Base-by-base conservation (phyloP, 2,113 vertebrate species). In the Illadopsis cleaveri region DNA sequence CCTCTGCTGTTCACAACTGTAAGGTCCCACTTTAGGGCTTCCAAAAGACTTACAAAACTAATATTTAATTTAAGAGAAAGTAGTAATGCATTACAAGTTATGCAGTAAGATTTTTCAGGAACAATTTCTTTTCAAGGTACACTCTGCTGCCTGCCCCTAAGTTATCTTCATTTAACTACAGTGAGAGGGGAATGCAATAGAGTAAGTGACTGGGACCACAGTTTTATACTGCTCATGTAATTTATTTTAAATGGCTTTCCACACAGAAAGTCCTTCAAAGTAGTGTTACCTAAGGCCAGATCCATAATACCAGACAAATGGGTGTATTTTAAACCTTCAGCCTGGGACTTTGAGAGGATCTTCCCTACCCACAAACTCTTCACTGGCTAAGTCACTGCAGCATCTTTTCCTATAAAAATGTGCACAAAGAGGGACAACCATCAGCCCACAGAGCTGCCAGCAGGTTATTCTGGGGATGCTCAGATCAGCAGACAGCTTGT, bases 381-480 rank as follows among this genome's bases (percentile, higher is more conserved):
- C 42, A 50, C 56, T 51, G 84, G 27, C 50, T 16, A 62, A 45
- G 42, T n/a, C 38, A 57, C 23, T 37, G 51, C 72, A 86, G 65
- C 27, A 50, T 20, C 16, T 94, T 90, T 91, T 81, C 65, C 76
- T 85, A 37, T 2, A 88, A 82, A 94, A 97, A 86, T 87, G 80
- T 86, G 78, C 95, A 82, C 73, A 77, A 71, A 53, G 35, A 35
- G 58, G 58, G 64, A 70, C 54, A 88, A 56, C 42, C 65, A 30
- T 7, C 71, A 85, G 78, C 40, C 57, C 4, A 1, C 35, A 71
- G 53, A 88, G 85, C 66, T 94, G 86, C 80, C 71, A 86, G 88
- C 45, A 61, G 56, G 92, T 73, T 80, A 85, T 79, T 87, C 40
- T n/a, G 65, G 66, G 60, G 68, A 44, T 83, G 94, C 90, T 75